A percentile compares a stretch with the other conserved stretches of the same genome.
phyloP scores from a whole-genome alignment of 2,797 vertebrate genomes.

The Masticophis lateralis region DNA sequence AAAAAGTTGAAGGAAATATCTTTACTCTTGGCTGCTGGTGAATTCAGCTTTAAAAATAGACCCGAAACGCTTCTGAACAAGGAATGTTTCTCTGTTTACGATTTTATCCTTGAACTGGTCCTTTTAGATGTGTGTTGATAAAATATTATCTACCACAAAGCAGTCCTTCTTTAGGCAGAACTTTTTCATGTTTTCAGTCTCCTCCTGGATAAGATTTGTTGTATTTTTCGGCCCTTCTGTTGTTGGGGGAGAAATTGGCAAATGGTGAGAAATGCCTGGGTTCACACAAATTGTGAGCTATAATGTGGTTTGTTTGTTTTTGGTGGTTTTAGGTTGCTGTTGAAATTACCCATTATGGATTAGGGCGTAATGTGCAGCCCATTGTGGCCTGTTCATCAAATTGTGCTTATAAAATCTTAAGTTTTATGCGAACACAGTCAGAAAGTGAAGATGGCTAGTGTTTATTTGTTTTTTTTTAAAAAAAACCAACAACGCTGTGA shows the following conservation, averaged over 20 bases:
- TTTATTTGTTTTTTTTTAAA: too few species aligned
- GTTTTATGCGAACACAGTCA: neutral
- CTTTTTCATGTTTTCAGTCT: neutral
- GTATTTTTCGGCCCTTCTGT: neutral
- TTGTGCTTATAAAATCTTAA: neutral
- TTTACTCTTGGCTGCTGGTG: neutral
- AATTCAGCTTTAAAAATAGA: neutral
- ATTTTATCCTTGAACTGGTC: neutral
- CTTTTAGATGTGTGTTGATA: neutral
- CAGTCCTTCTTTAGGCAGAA: neutral
- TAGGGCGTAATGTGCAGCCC: neutral
- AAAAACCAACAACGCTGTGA: neutral
- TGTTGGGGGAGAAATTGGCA: neutral
- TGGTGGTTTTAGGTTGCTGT: neutral
- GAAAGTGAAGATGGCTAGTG: neutral
- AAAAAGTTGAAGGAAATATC: neutral
- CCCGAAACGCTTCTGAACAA: neutral
- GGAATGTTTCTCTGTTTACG: neutral
- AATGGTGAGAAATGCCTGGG: neutral
- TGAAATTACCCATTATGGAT: neutral
- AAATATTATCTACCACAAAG: neutral
- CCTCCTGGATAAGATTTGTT: neutral
- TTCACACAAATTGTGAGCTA: neutral
- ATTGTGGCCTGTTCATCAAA: neutral
- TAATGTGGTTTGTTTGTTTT: neutral